These are phyloP conservation scores for Eleginops maclovinus DNA, from an alignment of 2,113 vertebrate species.

Conservation along the genomic window DNA sequence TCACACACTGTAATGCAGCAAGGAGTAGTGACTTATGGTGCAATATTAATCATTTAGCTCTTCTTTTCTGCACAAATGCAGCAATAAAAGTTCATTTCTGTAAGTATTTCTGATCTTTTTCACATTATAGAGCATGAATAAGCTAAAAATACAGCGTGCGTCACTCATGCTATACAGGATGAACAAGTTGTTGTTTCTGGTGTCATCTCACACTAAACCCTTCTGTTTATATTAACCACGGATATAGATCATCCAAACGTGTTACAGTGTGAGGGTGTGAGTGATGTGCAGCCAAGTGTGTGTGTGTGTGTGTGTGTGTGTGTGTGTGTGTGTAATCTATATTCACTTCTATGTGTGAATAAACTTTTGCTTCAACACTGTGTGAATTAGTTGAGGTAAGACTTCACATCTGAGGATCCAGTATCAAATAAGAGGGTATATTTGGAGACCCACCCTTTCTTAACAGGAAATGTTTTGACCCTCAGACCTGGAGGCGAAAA, in stretches of 20 bases:
- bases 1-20: background rate
- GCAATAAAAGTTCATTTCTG: too few relatives aligned
- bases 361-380: conserved; percentile 42
- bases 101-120: background rate
- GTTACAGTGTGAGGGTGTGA: conserved; percentile 34
- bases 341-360: conserved; percentile 36
- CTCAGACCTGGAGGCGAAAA: conserved; percentile 37
- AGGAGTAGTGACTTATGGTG: background rate
- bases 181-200: conserved; percentile 47
- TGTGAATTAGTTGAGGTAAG: conserved; percentile 26
- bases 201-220: conserved; percentile 34
- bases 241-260: conserved; percentile 48
- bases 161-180: conserved; percentile 35
- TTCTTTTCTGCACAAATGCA: too few relatives aligned
- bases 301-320: background rate
- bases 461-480: conserved; percentile 57
- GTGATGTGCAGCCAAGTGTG: conserved; percentile 7
- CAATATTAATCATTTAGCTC: background rate
- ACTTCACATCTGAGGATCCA: conserved; percentile 15
- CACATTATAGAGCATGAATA: too few relatives aligned
- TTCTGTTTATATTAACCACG: conserved; percentile 24
- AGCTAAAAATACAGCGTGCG: conserved; percentile 54
- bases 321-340: background rate
- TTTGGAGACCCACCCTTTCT: conserved; percentile 1
- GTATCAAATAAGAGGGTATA: conserved; percentile 1